These are phyloP conservation scores for Tor tambroides DNA, from an alignment of 2,113 vertebrate species.

Conservation along the genomic window DNA sequence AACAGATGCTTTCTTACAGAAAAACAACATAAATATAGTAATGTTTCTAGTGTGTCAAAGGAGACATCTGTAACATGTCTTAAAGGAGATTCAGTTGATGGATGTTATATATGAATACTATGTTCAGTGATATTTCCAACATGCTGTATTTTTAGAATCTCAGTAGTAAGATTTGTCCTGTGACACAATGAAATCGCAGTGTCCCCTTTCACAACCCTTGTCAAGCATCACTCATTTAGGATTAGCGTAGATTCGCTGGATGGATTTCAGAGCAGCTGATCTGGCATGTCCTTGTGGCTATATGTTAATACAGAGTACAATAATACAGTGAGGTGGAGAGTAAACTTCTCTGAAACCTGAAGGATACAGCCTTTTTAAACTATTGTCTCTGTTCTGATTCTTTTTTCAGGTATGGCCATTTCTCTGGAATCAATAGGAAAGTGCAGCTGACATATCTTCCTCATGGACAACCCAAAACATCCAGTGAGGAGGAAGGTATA, in stretches of 20 bases:
- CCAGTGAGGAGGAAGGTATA: constrained; percentile 93
- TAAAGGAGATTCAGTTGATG: background rate
- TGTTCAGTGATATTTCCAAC: background rate
- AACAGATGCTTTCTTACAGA: background rate
- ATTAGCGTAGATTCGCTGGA: background rate
- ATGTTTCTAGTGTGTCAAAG: background rate
- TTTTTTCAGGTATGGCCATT: constrained; percentile 92
- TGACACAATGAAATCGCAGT: constrained; percentile 30
- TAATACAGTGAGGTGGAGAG: background rate
- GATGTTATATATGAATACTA: constrained; percentile 6
- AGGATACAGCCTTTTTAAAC: background rate
- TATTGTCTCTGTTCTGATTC: background rate
- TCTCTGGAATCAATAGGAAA: constrained; percentile 98
- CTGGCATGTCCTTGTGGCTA: background rate
- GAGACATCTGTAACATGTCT: background rate
- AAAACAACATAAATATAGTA: background rate
- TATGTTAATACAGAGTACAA: constrained; percentile 1
- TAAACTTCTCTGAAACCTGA: background rate
- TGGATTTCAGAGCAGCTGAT: constrained; percentile 10
- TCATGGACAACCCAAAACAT: constrained; percentile 89
- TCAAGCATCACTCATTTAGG: background rate
- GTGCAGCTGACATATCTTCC: constrained; percentile 96
- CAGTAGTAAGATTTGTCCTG: background rate
- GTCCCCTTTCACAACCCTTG: constrained; percentile 27
- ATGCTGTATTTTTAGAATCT: constrained; percentile 10